These are phyloP conservation scores for Eristalis intricaria DNA, from an alignment of 2,888 invertebrate genomes.

Conservation along the genomic window DNA sequence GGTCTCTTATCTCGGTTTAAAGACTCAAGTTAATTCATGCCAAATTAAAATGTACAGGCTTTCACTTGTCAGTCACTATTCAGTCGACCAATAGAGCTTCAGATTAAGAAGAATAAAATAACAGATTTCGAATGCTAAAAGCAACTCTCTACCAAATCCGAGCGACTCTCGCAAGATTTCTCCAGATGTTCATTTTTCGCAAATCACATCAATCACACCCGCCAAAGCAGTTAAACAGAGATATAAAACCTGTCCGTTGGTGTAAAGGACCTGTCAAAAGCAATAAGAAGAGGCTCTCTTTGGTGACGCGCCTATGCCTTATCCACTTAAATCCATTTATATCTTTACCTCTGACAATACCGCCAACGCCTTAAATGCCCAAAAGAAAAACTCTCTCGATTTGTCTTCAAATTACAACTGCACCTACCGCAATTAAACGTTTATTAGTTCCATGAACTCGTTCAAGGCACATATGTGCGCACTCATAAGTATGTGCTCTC, in stretches of 20 bases:
- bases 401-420: not conserved
- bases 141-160: not conserved
- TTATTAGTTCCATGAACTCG: constrained; percentile 40
- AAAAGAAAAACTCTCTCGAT: not conserved
- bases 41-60: no score
- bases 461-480: not conserved
- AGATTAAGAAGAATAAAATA: not conserved
- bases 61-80: no score
- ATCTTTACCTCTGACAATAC: not conserved
- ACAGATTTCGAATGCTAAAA: not conserved
- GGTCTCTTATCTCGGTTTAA: no score
- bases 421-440: constrained; percentile 21
- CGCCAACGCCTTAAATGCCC: not conserved
- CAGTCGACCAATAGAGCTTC: no score
- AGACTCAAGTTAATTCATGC: no score
- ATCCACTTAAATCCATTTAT: not conserved
- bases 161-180: not conserved
- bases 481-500: not conserved
- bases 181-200: not conserved
- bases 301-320: not conserved
- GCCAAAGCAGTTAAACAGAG: not conserved
- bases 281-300: not conserved
- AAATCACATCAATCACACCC: not conserved
- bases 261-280: not conserved
- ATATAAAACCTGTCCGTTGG: not conserved